Evolutionary conservation across 1,140 invertebrate species (phyloP), one percentile per base, ranked within the genome.

Genomic region (Pseudomyrmex dendroicus): DNA sequence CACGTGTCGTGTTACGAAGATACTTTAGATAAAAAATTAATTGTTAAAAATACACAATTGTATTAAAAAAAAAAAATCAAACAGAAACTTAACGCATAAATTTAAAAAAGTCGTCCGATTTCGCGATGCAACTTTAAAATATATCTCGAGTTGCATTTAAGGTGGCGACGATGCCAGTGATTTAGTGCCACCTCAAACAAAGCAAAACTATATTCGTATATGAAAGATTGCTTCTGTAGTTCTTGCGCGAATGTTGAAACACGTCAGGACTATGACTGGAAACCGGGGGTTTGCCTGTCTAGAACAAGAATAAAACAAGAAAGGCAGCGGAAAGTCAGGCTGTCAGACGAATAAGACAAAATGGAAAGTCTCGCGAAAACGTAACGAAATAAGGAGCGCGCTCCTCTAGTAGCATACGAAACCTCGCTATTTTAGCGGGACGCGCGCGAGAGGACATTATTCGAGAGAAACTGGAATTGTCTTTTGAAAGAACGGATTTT

Each of bases 321-420:
- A 61, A 62, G n/a, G 20, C 72, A 48, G 15, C 46, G 20, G 22
- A 74, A 70, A 78, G 64, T 59, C 64, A 48, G 44, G 17, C 70
- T 78, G 64, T 70, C 76, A 70, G 54, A 48, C 54, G 76, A 70
- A 78, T 59, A 78, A 78, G 44, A 59, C 52, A 68, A 57, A 78
- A 57, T 57, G 17, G 52, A 70, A 78, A 70, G 44, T 78, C 54
- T 48, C 5, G 64, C 35, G 44, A 64, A 78, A 78, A 59, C 35
- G 44, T 78, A 78, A 78, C 76, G 20, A 68, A 78, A 78, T 78
- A 70, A 78, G 64, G 17, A 13, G 17, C 35, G 17, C 35, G 35
- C 66, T 70, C 54, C 10, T 70, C 64, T 48, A n/a, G 64, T 44
- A 59, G 74, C 63, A 57, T 78, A 78, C 35, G 74, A 48, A 57